These are phyloP conservation scores for Heliconius cydno DNA, from an alignment of 2,888 invertebrate species.

Conservation along the genomic window DNA sequence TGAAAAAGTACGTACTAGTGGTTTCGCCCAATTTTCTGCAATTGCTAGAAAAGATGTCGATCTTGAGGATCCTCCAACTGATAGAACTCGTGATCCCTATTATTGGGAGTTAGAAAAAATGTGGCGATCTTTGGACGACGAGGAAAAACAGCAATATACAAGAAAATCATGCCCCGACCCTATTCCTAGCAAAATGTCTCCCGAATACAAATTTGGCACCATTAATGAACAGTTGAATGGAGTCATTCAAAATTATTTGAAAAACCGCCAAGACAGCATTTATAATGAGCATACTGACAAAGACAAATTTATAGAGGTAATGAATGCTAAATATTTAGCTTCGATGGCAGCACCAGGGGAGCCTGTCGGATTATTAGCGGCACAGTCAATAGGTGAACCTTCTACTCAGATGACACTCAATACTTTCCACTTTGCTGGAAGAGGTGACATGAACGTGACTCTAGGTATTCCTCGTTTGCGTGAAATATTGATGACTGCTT, in stretches of 20 bases:
- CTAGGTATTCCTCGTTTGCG: constrained; percentile 98
- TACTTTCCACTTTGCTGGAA: constrained; percentile 99
- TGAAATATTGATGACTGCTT: constrained; percentile 98
- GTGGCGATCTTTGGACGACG: constrained; percentile 86
- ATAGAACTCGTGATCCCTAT: constrained; percentile 84
- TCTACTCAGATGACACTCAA: constrained; percentile 99
- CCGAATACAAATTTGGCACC: constrained; percentile 91
- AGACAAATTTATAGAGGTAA: constrained; percentile 85
- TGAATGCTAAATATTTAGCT: constrained; percentile 90
- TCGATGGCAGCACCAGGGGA: constrained; percentile 95
- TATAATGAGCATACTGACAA: constrained; percentile 66
- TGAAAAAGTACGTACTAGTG: constrained; percentile 76
- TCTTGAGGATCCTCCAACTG: constrained; percentile 71
- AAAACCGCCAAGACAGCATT: constrained; percentile 65
- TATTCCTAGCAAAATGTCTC: constrained; percentile 86
- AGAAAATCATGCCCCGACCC: constrained; percentile 89
- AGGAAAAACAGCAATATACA: constrained; percentile 82
- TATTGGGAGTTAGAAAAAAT: constrained; percentile 85
- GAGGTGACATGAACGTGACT: constrained; percentile 99
- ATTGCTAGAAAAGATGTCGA: constrained; percentile 77
- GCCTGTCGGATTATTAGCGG: constrained; percentile 97
- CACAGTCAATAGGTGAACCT: constrained; percentile 99
- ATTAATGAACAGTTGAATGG: constrained; percentile 91
- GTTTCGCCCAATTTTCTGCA: constrained; percentile 85
- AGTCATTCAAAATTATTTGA: constrained; percentile 85